These are phyloP conservation scores for Camelus bactrianus DNA, from an alignment of 2,113 vertebrate genomes.

Conservation along the genomic window DNA sequence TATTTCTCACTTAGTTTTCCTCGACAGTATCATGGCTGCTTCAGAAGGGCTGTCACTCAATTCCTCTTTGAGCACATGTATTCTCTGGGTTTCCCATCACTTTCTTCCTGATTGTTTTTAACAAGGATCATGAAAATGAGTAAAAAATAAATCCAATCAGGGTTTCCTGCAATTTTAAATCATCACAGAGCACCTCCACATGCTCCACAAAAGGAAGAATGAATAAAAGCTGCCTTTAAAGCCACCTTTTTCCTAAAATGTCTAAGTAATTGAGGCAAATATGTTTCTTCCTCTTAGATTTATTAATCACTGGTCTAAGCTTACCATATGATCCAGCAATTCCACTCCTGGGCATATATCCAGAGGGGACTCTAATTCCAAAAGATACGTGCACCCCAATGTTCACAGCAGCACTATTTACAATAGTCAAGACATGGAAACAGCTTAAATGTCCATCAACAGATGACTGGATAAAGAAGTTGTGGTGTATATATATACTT, in stretches of 20 bases:
- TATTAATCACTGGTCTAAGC: not conserved
- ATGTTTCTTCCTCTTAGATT: not conserved
- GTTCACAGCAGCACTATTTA: too few relatives aligned
- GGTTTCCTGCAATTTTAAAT: not conserved
- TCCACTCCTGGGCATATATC: too few relatives aligned
- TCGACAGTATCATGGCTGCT: not conserved
- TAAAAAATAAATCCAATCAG: not conserved
- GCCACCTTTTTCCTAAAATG: not conserved
- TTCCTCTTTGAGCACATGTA: not conserved
- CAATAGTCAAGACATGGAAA: too few relatives aligned
- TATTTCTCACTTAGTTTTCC: conserved; percentile 21
- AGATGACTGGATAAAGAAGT: too few relatives aligned
- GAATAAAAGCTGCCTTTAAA: not conserved
- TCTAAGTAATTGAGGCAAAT: not conserved
- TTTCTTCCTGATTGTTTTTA: not conserved
- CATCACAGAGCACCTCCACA: not conserved
- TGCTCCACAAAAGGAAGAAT: not conserved
- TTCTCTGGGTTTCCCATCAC: not conserved
- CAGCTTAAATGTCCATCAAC: too few relatives aligned
- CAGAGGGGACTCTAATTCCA: too few relatives aligned
- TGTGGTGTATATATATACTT: too few relatives aligned
- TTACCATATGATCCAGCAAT: too few relatives aligned
- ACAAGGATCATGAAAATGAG: not conserved
- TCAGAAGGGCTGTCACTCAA: not conserved
- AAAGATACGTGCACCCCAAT: too few relatives aligned